These are phyloP conservation scores for Psophia crepitans DNA, from an alignment of 2,113 vertebrate genomes.

Conservation along the genomic window DNA sequence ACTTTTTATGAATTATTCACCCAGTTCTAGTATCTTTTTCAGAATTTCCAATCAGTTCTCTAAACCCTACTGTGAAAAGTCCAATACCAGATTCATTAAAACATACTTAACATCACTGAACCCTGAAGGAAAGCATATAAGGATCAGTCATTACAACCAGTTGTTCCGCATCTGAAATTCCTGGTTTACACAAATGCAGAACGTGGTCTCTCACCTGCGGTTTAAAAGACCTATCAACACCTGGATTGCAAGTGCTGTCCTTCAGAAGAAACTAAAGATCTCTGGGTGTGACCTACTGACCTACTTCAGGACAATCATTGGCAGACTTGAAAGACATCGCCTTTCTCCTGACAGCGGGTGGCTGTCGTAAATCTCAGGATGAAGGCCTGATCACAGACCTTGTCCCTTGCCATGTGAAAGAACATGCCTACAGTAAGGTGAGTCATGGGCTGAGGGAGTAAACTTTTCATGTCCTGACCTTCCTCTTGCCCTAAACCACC, in stretches of 20 bases:
- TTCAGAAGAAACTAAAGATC: neutral
- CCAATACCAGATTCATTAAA: slow-evolving; percentile 40
- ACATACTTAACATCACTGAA: neutral
- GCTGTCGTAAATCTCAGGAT: neutral
- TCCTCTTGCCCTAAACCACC: neutral
- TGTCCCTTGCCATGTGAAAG: neutral
- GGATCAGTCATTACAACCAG: neutral
- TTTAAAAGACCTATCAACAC: neutral
- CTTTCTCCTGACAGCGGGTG: neutral
- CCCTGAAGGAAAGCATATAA: neutral
- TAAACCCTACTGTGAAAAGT: slow-evolving; percentile 23
- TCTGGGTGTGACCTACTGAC: slow-evolving; percentile 13
- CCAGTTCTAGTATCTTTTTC: slow-evolving; percentile 10
- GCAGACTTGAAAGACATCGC: neutral
- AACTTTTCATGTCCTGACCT: neutral
- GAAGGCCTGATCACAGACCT: neutral
- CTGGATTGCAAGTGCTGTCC: neutral
- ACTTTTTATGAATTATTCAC: slow-evolving; percentile 58
- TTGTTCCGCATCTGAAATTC: neutral
- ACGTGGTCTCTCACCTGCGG: neutral
- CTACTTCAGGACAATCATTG: neutral
- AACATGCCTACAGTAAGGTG: neutral
- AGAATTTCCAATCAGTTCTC: slow-evolving; percentile 40
- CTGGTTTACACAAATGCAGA: neutral
- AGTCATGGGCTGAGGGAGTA: neutral